Percentiles rank a stretch among this genome's conserved stretches.
Evolutionary conservation across 2,888 invertebrate species (phyloP).

Genomic region (Chloroclystis v-ata): DNA sequence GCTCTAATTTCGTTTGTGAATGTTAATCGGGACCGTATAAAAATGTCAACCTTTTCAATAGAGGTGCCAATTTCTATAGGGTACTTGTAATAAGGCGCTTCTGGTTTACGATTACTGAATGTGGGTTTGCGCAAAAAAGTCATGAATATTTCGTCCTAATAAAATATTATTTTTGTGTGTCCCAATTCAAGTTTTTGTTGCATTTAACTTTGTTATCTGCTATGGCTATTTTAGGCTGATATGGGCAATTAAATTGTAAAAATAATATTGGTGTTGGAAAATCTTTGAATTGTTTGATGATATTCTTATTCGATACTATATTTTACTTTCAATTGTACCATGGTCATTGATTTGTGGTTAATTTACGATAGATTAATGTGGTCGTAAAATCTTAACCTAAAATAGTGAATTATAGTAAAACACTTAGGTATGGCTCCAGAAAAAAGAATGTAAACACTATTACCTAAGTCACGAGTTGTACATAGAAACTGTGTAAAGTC

Average conservation of each 20-base stretch:
- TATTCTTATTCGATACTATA: no score
- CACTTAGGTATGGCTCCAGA: no score
- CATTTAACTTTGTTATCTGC: conserved; percentile 11
- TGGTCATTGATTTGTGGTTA: no score
- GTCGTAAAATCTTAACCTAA: no score
- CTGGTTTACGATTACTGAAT: conserved; percentile 59
- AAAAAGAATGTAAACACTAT: no score
- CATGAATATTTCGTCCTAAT: conserved; percentile 28
- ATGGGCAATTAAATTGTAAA: background rate
- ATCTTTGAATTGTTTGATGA: no score
- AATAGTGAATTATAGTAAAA: no score
- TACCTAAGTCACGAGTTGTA: no score
- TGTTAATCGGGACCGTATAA: conserved; percentile 73
- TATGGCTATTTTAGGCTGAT: conserved; percentile 10
- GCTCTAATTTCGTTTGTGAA: conserved; percentile 75
- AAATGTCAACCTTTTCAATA: conserved; percentile 70
- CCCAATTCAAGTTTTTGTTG: conserved; percentile 20
- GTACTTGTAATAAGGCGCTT: conserved; percentile 50
- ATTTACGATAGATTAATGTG: no score
- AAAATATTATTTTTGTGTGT: conserved; percentile 33
- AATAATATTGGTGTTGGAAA: no score
- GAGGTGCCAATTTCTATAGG: conserved; percentile 73
- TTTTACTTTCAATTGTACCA: no score
- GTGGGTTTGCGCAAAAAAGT: conserved; percentile 26
- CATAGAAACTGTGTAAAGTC: no score